A percentile compares a stretch with the other conserved stretches of the same genome.
Conservation (phyloP, 2,888 invertebrate species). For the Mylabris sibirica region DNA sequence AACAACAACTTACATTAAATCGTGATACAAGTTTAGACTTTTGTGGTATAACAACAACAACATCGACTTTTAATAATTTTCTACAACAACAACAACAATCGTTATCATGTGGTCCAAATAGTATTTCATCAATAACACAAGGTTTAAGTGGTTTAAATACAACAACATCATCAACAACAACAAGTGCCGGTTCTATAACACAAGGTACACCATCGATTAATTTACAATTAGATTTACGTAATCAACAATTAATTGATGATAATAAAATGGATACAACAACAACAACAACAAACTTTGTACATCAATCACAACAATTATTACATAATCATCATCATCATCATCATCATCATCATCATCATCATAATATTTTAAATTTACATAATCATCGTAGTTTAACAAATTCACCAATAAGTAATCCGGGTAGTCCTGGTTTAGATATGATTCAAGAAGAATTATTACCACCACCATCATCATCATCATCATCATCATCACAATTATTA, state of each 20-base stretch:
- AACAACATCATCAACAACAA: no score
- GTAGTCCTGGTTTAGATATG: conserved; percentile 77
- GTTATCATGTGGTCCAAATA: conserved; percentile 50
- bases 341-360: conserved; percentile 53
- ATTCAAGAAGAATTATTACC: conserved; percentile 80
- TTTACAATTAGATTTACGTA: conserved; percentile 55
- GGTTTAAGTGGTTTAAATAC: conserved; percentile 76
- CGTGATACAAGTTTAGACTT: conserved; percentile 50
- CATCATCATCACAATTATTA: conserved; percentile 63
- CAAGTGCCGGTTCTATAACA: conserved; percentile 72
- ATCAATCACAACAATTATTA: no score
- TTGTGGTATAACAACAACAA: background rate
- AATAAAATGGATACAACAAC: conserved; percentile 63
- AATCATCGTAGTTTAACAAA: conserved; percentile 68
- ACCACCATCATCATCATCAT: conserved; percentile 62
- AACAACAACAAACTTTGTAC: background rate
- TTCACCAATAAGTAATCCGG: conserved; percentile 70
- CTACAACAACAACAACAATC: conserved; percentile 35
- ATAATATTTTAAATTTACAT: conserved; percentile 61
- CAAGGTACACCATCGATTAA: conserved; percentile 71
- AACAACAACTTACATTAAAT: conserved; percentile 47
- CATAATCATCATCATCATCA: background rate
- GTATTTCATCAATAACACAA: conserved; percentile 67
- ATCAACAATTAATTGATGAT: conserved; percentile 53
- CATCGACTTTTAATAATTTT: conserved; percentile 46